Conservation (phyloP, 2,113 vertebrate genomes). For the Alethe diademata region DNA sequence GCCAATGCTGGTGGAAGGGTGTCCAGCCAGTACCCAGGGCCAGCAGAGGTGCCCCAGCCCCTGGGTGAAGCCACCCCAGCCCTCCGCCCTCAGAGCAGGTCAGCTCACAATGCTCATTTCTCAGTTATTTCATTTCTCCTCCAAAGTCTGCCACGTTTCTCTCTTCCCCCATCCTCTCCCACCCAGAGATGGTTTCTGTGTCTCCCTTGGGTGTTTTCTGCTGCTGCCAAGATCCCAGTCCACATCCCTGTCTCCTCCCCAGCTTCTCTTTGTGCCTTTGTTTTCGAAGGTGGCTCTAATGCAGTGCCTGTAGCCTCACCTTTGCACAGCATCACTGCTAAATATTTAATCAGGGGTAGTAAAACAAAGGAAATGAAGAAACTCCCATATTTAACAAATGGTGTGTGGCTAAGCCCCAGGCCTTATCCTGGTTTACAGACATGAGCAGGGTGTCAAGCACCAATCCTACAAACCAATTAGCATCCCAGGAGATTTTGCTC, state of each 20-base stretch:
- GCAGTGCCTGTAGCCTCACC: neutral
- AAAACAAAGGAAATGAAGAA: slow-evolving; percentile 7
- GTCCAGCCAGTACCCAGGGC: neutral
- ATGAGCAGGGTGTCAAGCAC: neutral
- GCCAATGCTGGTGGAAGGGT: rapidly evolving
- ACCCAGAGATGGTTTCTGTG: neutral
- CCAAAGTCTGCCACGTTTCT: neutral
- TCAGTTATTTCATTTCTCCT: neutral
- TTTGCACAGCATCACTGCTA: neutral
- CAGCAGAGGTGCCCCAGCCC: neutral
- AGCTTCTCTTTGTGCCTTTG: neutral
- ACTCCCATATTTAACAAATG: neutral
- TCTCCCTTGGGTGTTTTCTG: neutral
- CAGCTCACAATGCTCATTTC: neutral
- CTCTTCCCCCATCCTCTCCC: rapidly evolving
- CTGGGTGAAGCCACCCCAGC: no score
- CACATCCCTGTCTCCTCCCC: neutral
- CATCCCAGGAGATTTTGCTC: neutral
- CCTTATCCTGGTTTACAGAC: neutral
- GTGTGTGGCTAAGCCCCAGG: rapidly evolving
- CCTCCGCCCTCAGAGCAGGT: no score
- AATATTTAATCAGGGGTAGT: neutral
- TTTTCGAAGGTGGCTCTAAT: neutral
- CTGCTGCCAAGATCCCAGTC: neutral
- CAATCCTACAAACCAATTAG: neutral